Base-by-base conservation (phyloP, 1,140 invertebrate species). In the Lordiphosa stackelbergi region DNA sequence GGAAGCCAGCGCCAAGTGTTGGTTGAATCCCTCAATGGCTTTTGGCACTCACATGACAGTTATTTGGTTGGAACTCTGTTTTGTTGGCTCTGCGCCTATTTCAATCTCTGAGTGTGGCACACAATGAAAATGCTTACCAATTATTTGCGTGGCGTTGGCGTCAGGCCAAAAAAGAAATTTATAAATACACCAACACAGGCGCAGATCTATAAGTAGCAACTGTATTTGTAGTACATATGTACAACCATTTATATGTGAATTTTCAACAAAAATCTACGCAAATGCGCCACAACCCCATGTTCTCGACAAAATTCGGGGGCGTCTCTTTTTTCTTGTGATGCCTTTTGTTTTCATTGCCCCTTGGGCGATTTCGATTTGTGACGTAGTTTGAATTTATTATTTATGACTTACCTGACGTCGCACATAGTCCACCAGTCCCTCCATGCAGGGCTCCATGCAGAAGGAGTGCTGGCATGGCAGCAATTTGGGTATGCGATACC, bases 401-500 rank as follows among this genome's bases (percentile, higher is more conserved):
- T 46, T 55, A 28, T 22, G 45, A 9, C 78, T 89, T 88, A 94
- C 94, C 92, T 97, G 96, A 90, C 95, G 90, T 71, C 95, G 91
- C 43, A 97, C 95, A 87, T 98, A 97, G 90, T 98, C 97, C 70
- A 97, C 95, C 37, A 98, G 91, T 52, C 96, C 96, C 89, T 98
- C 97, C 93, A 98, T 95, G 89, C 97, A 99, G 31, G 97, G 97
- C 83, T 97, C 96, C 93, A 98, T 96, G 88, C 98, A 99, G 89
- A 98, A 99, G 64, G 97, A 99, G 92, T 99, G 98, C 90, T 99
- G 98, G 88, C 98, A 99, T 93, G 98, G 98, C 75, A 99, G 89
- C 74, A 99, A 90, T 90, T 99, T 99, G 28, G 98, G 98, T 89
- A 97, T 97, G 79, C 96, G 92, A 89, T 96, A 99, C 69, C 97